Conservation (phyloP, 2,113 vertebrate species). For the Oryctolagus cuniculus region mOryCun1.1 NC_091437.1:22002001-22002500, state of each 20-base stretch:
- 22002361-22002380: neutral
- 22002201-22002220: neutral
- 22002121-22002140: neutral
- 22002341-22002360: fast-evolving
- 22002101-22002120: neutral
- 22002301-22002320: neutral
- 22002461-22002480: neutral
- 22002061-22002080: too few relatives aligned
- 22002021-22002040: too few relatives aligned
- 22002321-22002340: too few relatives aligned
- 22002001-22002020: too few relatives aligned
- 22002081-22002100: too few relatives aligned
- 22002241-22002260: neutral
- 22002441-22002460: neutral
- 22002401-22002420: fast-evolving
- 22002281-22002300: neutral
- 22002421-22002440: neutral
- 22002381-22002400: neutral
- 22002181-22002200: neutral
- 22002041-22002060: too few relatives aligned
- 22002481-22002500: neutral
- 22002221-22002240: neutral
- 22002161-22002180: neutral
- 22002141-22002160: neutral
- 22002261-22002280: neutral